Conservation (phyloP, 2,888 invertebrate genomes). For the Orthosia gracilis region DNA sequence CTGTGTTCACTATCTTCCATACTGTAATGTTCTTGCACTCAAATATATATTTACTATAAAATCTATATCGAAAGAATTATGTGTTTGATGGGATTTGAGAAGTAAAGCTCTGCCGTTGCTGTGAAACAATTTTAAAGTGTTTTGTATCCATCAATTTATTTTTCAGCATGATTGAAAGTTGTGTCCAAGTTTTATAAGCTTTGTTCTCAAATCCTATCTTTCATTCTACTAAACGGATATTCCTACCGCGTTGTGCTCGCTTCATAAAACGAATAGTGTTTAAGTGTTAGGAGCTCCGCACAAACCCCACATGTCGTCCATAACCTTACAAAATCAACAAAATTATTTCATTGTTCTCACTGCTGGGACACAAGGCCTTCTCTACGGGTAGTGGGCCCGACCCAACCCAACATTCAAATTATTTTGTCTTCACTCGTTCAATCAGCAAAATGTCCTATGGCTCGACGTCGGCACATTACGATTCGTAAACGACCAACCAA, state of each 20-base stretch:
- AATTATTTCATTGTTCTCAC: no score
- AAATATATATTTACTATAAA: slow-evolving; percentile 50
- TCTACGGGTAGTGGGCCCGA: no score
- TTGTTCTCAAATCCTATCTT: slow-evolving; percentile 42
- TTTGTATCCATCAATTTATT: no score
- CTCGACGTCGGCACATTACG: no score
- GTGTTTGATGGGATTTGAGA: slow-evolving; percentile 51
- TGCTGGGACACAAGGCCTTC: no score
- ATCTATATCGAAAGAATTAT: slow-evolving; percentile 56
- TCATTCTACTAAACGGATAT: slow-evolving; percentile 69
- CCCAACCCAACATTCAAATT: no score
- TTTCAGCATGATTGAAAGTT: no score
- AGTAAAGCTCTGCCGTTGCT: background rate
- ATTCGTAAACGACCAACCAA: no score
- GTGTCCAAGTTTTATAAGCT: background rate
- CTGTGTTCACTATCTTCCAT: slow-evolving; percentile 76
- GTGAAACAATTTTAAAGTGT: no score
- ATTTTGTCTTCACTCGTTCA: no score
- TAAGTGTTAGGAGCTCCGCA: slow-evolving; percentile 66
- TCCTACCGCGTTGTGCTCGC: slow-evolving; percentile 85
- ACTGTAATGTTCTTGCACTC: slow-evolving; percentile 60
- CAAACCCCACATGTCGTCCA: background rate
- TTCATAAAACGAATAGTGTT: slow-evolving; percentile 67
- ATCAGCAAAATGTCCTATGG: no score
- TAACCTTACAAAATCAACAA: no score